Evolutionary conservation across 2,888 invertebrate species (phyloP).

Genomic region (Eupithecia subfuscata): DNA sequence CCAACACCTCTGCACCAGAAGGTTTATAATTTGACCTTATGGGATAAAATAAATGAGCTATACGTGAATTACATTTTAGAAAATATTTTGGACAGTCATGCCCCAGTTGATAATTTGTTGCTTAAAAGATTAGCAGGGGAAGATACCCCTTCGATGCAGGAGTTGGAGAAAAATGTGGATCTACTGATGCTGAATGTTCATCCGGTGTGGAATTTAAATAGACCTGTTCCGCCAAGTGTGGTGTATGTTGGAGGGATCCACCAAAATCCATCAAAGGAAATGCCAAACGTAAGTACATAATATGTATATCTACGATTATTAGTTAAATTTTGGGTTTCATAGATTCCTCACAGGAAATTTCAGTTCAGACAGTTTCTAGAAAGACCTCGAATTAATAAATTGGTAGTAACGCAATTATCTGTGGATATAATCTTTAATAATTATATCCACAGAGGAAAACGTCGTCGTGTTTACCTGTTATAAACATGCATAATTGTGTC

Average conservation of each 20-base stretch:
- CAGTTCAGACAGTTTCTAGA: neutral
- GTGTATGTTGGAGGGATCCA: conserved; percentile 69
- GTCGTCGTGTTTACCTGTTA: no score
- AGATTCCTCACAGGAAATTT: neutral
- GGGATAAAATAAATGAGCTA: conserved; percentile 33
- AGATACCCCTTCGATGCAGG: conserved; percentile 43
- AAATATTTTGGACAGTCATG: conserved; percentile 12
- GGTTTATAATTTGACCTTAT: conserved; percentile 28
- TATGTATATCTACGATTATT: neutral
- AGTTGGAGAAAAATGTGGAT: conserved; percentile 53
- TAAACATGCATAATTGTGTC: no score
- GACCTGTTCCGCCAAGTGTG: conserved; percentile 66
- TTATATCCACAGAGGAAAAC: no score
- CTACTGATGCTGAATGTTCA: conserved; percentile 68
- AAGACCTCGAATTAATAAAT: neutral
- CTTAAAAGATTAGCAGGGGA: conserved; percentile 46
- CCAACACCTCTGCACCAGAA: conserved; percentile 17
- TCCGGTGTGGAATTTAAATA: conserved; percentile 59
- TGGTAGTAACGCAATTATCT: no score
- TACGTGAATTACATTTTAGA: conserved; percentile 32
- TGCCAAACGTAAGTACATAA: conserved; percentile 67
- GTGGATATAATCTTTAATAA: no score
- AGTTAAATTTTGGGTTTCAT: neutral
- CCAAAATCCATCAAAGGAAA: conserved; percentile 56
- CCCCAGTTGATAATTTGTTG: conserved; percentile 33